These are phyloP conservation scores for Caenorhabditis japonica DNA, from an alignment of 2,888 invertebrate species.

Conservation along the genomic window DNA sequence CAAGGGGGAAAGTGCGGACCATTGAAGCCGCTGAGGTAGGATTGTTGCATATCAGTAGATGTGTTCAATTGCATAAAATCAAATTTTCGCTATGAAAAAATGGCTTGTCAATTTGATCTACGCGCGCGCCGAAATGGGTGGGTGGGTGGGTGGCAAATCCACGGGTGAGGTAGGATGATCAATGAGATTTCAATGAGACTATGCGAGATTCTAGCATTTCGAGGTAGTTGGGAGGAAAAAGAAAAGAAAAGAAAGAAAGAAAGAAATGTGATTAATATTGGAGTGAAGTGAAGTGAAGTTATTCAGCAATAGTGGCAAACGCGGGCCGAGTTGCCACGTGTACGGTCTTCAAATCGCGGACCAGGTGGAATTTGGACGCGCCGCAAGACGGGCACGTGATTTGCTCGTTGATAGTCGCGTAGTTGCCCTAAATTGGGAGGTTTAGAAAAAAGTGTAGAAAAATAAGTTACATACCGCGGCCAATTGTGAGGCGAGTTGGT, in stretches of 20 bases:
- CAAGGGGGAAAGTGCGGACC: constrained; percentile 19
- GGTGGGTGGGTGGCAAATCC: too few relatives aligned
- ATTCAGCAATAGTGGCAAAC: constrained; percentile 24
- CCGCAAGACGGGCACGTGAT: constrained; percentile 61
- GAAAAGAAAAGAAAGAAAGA: not conserved
- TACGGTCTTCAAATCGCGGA: constrained; percentile 44
- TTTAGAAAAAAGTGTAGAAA: not conserved
- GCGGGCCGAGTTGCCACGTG: constrained; percentile 30
- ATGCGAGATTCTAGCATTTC: not conserved
- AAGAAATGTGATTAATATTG: not conserved
- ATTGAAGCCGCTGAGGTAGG: constrained; percentile 46
- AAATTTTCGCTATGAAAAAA: too few relatives aligned
- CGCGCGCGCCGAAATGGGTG: too few relatives aligned
- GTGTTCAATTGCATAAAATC: not conserved
- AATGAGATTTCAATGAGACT: too few relatives aligned
- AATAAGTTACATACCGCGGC: constrained; percentile 43
- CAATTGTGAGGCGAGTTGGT: constrained; percentile 55
- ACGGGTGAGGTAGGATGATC: too few relatives aligned
- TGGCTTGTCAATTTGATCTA: too few relatives aligned
- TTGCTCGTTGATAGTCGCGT: constrained; percentile 58
- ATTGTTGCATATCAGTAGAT: constrained; percentile 36
- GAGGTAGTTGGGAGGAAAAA: not conserved
- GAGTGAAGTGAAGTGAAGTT: not conserved
- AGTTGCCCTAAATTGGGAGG: constrained; percentile 47
- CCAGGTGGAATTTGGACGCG: constrained; percentile 54